These are phyloP conservation scores for Ascaphus truei DNA, from an alignment of 2,113 vertebrate species.

Conservation along the genomic window DNA sequence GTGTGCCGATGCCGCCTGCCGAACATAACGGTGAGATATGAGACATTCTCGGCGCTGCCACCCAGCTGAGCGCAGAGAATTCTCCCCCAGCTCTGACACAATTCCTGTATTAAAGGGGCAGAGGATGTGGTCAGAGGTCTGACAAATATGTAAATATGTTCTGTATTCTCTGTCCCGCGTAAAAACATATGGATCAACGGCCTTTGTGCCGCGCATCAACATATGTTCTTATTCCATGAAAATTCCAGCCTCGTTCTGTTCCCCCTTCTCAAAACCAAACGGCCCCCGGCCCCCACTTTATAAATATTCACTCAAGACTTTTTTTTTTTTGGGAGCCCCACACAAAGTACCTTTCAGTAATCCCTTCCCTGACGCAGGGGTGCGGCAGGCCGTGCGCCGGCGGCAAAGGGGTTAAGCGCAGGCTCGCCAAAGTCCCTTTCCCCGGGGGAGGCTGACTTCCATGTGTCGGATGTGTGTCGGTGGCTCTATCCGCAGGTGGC, in stretches of 20 bases:
- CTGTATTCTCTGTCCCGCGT: not conserved
- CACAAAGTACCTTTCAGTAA: no score
- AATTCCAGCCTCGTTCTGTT: not conserved
- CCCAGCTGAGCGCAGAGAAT: no score
- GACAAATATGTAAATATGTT: not conserved
- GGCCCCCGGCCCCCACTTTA: not conserved
- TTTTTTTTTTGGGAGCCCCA: no score
- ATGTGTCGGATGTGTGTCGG: not conserved
- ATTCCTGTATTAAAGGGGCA: no score
- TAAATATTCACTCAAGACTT: not conserved
- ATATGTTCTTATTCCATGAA: no score
- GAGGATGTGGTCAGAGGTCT: not conserved
- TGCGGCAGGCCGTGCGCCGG: not conserved
- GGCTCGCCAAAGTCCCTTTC: rapidly evolving
- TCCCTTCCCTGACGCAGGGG: not conserved
- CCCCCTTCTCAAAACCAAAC: not conserved
- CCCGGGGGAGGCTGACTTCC: not conserved
- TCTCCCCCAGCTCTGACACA: no score
- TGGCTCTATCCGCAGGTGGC: slow-evolving; percentile 16
- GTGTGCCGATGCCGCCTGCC: no score
- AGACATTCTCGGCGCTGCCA: no score
- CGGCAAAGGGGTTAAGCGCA: rapidly evolving
- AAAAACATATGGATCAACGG: not conserved
- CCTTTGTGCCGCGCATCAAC: not conserved
- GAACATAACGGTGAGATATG: no score